Percentiles rank a stretch among this genome's conserved stretches.
phyloP scores from a whole-genome alignment of 30 jellyfish, hydroid and myxozoan genomes.

The Mastigias papua region DNA sequence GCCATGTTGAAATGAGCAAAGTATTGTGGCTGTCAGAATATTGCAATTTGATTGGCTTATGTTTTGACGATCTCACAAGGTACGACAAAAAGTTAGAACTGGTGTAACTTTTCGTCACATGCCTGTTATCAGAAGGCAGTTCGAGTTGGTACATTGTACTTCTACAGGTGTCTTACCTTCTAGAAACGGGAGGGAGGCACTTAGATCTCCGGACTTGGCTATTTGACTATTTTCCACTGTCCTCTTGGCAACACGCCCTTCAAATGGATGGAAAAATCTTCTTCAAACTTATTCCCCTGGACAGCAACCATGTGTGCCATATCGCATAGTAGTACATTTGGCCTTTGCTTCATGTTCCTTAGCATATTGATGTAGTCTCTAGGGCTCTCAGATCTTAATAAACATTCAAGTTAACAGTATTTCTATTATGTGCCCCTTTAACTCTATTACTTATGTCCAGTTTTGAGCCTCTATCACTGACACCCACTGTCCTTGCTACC shows the following conservation, averaged over 20 bases:
- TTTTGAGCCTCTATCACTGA: no score
- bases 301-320: no score
- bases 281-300: conserved; percentile 8
- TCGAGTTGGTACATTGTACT: background rate
- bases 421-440: conserved; percentile 3
- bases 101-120: no score
- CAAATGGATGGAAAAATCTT: conserved; percentile 36
- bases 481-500: conserved; percentile 55
- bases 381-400: no score
- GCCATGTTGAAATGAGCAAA: no score
- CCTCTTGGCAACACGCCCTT: conserved; percentile 54
- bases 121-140: conserved; percentile 39
- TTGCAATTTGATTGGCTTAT: no score
- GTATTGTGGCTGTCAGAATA: no score
- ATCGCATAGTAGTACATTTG: conserved; percentile 43
- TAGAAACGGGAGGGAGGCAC: conserved; percentile 46
- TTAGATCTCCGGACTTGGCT: conserved; percentile 7
- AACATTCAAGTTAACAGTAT: conserved; percentile 19
- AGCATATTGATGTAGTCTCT: conserved; percentile 43
- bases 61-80: no score
- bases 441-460: conserved; percentile 56
- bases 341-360: conserved; percentile 24
- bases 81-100: no score
- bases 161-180: background rate
- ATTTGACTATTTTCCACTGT: conserved; percentile 3